Conservation (phyloP, 2,888 invertebrate species). For the Prosopocoilus inquinatus region DNA sequence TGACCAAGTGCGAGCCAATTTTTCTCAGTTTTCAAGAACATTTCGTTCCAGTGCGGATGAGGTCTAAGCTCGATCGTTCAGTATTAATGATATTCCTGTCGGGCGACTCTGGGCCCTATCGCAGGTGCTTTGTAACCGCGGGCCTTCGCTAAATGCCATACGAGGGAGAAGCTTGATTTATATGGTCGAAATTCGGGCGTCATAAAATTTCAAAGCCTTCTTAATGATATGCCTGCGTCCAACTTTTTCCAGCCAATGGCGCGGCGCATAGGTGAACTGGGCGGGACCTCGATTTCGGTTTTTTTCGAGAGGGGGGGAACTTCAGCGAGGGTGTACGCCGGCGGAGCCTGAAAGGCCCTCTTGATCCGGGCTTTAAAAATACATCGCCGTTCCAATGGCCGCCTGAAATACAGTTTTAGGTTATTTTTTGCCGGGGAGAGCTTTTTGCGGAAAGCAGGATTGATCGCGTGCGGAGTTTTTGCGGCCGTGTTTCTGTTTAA, state of each 20-base stretch:
- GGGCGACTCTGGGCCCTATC: constrained; percentile 37
- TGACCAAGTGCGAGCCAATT: constrained; percentile 38
- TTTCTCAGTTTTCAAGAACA: constrained; percentile 46
- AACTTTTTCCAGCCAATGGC: constrained; percentile 51
- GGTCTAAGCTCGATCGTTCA: constrained; percentile 39
- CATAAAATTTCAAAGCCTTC: constrained; percentile 50
- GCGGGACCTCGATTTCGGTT: constrained; percentile 40
- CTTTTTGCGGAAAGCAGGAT: constrained; percentile 46
- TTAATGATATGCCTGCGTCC: constrained; percentile 51
- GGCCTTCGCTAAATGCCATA: constrained; percentile 28
- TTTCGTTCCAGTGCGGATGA: constrained; percentile 24
- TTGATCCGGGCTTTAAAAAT: constrained; percentile 50
- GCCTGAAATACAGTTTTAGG: constrained; percentile 49
- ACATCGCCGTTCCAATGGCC: constrained; percentile 50
- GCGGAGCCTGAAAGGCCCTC: constrained; percentile 42
- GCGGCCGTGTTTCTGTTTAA: constrained; percentile 44
- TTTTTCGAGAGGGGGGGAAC: constrained; percentile 41
- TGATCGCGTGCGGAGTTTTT: constrained; percentile 42
- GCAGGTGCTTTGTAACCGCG: constrained; percentile 27
- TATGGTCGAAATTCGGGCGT: constrained; percentile 47
- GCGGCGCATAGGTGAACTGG: constrained; percentile 36
- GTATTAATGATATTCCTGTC: constrained; percentile 43
- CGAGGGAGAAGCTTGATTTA: constrained; percentile 42
- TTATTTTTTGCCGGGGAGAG: constrained; percentile 36
- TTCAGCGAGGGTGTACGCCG: constrained; percentile 28